Base-by-base conservation (phyloP, 2,888 invertebrate genomes). In the Podotricha telesiphe region DNA sequence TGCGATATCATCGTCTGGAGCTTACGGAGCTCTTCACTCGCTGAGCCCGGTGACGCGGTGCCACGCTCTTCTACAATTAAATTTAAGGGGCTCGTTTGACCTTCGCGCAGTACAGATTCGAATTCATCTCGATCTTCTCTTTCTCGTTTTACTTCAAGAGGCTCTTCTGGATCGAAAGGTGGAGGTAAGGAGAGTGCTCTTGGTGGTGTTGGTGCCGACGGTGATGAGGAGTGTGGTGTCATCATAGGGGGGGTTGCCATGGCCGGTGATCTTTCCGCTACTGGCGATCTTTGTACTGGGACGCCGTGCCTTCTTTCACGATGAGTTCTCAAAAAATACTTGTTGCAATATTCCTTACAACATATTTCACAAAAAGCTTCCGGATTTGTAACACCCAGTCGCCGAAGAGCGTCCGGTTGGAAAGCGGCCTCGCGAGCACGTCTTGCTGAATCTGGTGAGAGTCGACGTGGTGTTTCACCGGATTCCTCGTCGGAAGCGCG, bases 321-420 rank as follows among this genome's bases (percentile, higher is more conserved):
- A 88, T 99, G 99, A 59, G 97, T 97, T 65, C 97, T 94, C 53
- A 99, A 93, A 82, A 98, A 98, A 84, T 98, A 98, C 86, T 98
- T 98, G 84, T 98, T 98, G 85, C 97, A 97, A 84, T 98, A 98
- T 85, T 98, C 98, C 84, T 98, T 97, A 87, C 97, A 96, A 86
- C 98, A 98, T 70, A 98, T 95, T 86, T 98, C 97, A 86, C 98
- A 98, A 86, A 97, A 98, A n/a, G 97, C 97, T 81, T 98, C 97
- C 1, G 96, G 96, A 86, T 96, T 96, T 78, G 96, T 94, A 42
- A 97, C 96, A 47, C 97, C 97, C 69, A 97, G 93, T 69, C 96
- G 95, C 34, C 96, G 94, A 45, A 97, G 89, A 64, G 96, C 95
- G 68, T 97, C 97, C 3, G 94, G 94, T 66, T 95, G 95, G 79